Evolutionary conservation across 1,140 invertebrate species (phyloP), one percentile per base, ranked within the genome.

Genomic region (Saxidomus purpurata): DNA sequence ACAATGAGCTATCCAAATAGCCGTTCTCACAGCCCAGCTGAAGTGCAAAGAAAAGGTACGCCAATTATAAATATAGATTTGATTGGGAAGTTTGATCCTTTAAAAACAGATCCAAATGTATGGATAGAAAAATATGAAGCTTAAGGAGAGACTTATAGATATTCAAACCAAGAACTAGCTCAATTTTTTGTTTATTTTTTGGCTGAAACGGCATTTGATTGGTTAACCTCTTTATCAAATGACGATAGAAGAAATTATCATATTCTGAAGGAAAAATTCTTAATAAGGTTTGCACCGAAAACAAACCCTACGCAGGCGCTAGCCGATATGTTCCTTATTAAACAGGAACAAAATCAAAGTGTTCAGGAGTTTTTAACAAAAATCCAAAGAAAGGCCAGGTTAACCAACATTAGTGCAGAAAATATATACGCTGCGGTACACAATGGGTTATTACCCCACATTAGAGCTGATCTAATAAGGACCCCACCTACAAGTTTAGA

Each of bases 241-340:
- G 67, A 71, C 6, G n/a, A 31, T 34, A 31, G 13, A 31, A 40
- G 17, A 31, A 40, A 71, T 71, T 71, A 31, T n/a, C 9, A 71
- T 17, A 3, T 71, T 6, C 38, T 71, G 34, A 34, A 40, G 34
- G n/a, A 6, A 4, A 40, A 55, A 59, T 80, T 80, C 55, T 36
- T 83, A 59, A 15, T 36, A 25, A 83, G 80, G 40, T 83, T 63
- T 63, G 31, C 71, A 9, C 38, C 8, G 28, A 76, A 43, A 76
- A 43, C 43, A 19, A 38, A 76, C n/a, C 71, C 36, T 8, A 59
- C 55, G 1, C 77, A 80, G 34, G 55, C 55, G 31, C 25, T 9
- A 15, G 52, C 77, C 9, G 77, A 80, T 1, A 6, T 80, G 8
- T 80, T 80, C 34, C 77, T 55, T 28, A 80, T 80, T 43, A 80